phyloP scores from a whole-genome alignment of 1,140 invertebrate genomes.

The Penaeus vannamei region DNA sequence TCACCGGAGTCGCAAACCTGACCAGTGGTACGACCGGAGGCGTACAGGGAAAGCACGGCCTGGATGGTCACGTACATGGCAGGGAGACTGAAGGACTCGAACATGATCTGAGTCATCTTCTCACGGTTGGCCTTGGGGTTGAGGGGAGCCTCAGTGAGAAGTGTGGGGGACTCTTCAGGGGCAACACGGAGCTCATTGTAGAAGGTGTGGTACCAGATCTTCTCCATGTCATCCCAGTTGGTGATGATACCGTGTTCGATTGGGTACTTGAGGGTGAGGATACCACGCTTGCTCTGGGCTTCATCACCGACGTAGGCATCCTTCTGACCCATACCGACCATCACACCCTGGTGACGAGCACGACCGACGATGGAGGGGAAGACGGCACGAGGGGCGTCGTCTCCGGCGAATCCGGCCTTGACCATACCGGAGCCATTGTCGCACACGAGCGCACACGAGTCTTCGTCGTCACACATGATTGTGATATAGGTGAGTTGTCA shows the following conservation, averaged over 20 bases:
- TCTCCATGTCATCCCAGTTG: slow-evolving; percentile 98
- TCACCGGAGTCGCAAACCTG: slow-evolving; percentile 42
- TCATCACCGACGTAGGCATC: slow-evolving; percentile 92
- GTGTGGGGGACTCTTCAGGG: slow-evolving; percentile 92
- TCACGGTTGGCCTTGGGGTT: slow-evolving; percentile 91
- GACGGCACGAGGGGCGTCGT: slow-evolving; percentile 79
- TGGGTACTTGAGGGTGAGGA: slow-evolving; percentile 92
- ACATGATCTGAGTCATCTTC: slow-evolving; percentile 81
- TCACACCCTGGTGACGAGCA: slow-evolving; percentile 79
- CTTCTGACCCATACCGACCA: slow-evolving; percentile 97
- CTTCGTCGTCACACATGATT: too few relatives aligned
- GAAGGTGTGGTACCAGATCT: slow-evolving; percentile 96
- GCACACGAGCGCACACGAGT: slow-evolving; percentile 71
- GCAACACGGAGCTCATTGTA: slow-evolving; percentile 95
- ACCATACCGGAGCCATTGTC: slow-evolving; percentile 80
- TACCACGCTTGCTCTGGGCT: slow-evolving; percentile 92
- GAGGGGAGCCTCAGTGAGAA: slow-evolving; percentile 92
- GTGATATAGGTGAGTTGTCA: slow-evolving; percentile 72
- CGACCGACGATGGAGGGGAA: slow-evolving; percentile 79
- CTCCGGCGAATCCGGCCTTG: slow-evolving; percentile 79
- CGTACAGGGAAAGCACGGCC: slow-evolving; percentile 37
- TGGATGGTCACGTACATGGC: slow-evolving; percentile 69
- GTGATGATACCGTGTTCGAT: slow-evolving; percentile 96
- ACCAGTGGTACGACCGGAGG: slow-evolving; percentile 38
- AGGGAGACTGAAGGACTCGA: slow-evolving; percentile 77